A percentile compares a stretch with the other conserved stretches of the same genome.
Evolutionary conservation across 1,140 invertebrate genomes (phyloP).

Genomic region (Drosophila simulans): DNA sequence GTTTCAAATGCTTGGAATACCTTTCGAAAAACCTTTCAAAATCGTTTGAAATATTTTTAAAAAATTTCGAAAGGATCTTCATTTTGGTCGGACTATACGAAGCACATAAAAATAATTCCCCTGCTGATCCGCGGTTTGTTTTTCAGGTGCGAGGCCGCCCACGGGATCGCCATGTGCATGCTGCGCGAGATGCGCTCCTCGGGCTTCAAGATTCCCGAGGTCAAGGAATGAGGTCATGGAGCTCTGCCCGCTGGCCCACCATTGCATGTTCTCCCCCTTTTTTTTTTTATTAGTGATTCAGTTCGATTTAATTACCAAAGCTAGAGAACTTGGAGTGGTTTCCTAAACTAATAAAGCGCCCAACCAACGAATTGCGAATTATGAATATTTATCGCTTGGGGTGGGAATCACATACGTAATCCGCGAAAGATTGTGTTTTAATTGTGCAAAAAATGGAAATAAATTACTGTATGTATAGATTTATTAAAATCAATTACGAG

Average conservation of each 20-base stretch:
- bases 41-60: neutral
- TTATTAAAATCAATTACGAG: neutral
- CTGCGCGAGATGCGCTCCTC: slow-evolving; percentile 54
- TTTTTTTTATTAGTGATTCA: slow-evolving; percentile 35
- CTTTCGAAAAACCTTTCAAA: neutral
- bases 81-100: too few relatives aligned
- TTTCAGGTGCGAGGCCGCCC: slow-evolving; percentile 66
- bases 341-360: slow-evolving; percentile 59
- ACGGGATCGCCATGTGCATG: slow-evolving; percentile 70
- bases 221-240: slow-evolving; percentile 52
- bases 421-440: too few relatives aligned
- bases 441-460: neutral
- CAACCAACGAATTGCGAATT: slow-evolving; percentile 4
- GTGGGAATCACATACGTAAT: neutral
- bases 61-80: too few relatives aligned
- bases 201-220: slow-evolving; percentile 59
- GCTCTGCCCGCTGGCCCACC: too few relatives aligned
- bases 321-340: slow-evolving; percentile 48
- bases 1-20: neutral
- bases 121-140: too few relatives aligned
- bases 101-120: too few relatives aligned
- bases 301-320: slow-evolving; percentile 4
- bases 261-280: neutral
- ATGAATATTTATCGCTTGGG: slow-evolving; percentile 3
- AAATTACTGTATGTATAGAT: neutral